Conservation (phyloP, 1,140 invertebrate genomes). For the Caenorhabditis inopinata region DNA sequence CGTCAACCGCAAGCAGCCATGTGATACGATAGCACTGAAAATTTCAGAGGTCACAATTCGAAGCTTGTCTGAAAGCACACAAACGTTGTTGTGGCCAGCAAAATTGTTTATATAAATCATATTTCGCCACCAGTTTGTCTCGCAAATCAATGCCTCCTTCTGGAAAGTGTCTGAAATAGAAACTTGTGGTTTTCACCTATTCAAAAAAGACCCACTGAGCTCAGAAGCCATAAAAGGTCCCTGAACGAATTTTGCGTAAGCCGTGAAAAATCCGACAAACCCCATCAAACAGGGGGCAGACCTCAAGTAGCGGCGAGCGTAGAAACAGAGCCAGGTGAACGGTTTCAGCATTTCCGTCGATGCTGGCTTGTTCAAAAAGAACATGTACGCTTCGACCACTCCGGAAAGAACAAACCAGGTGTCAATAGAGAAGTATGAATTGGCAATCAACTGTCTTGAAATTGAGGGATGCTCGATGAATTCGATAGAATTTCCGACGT, state of each 20-base stretch:
- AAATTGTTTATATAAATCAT: conserved; percentile 68
- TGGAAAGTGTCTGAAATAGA: neutral
- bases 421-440: conserved; percentile 41
- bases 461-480: conserved; percentile 32
- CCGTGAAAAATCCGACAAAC: conserved; percentile 56
- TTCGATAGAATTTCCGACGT: neutral
- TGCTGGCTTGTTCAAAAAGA: conserved; percentile 37
- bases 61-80: neutral
- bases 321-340: conserved; percentile 41
- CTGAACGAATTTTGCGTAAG: conserved; percentile 57
- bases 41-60: neutral
- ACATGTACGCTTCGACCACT: conserved; percentile 39
- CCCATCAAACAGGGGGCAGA: conserved; percentile 40
- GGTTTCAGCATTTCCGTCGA: neutral
- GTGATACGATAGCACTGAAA: conserved; percentile 53
- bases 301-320: conserved; percentile 48
- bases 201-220: neutral
- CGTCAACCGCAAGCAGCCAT: conserved; percentile 69
- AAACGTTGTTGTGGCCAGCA: conserved; percentile 48
- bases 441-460: conserved; percentile 8
- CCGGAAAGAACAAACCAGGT: conserved; percentile 45
- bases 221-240: conserved; percentile 39
- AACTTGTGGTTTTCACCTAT: neutral
- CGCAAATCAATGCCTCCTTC: conserved; percentile 60
- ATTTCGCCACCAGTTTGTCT: conserved; percentile 69